These are phyloP conservation scores for Coregonus ussuriensis DNA, from an alignment of 2,797 vertebrate species.

Conservation along the genomic window DNA sequence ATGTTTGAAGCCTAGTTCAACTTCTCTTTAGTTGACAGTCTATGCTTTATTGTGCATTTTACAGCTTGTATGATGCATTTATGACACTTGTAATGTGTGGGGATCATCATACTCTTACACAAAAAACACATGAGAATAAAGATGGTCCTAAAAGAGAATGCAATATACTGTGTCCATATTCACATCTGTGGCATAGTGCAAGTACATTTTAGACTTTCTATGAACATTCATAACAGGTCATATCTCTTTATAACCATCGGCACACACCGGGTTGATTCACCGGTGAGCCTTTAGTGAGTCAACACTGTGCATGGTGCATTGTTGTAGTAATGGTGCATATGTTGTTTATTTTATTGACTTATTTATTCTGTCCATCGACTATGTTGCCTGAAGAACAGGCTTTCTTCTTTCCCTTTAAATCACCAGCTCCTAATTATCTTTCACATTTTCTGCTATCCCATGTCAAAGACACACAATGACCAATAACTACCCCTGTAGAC, in stretches of 20 bases:
- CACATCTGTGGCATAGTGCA: too few species aligned
- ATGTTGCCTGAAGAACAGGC: slow-evolving; percentile 70
- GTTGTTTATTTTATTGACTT: slow-evolving; percentile 83
- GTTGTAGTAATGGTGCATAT: slow-evolving; percentile 68
- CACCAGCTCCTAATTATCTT: slow-evolving; percentile 84
- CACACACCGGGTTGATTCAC: slow-evolving; percentile 38
- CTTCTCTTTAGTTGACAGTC: too few species aligned
- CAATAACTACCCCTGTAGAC: slow-evolving; percentile 78
- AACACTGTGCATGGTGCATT: slow-evolving; percentile 59
- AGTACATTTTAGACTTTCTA: slow-evolving; percentile 33
- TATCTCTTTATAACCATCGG: slow-evolving; percentile 54
- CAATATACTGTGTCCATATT: too few species aligned
- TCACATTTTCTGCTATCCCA: slow-evolving; percentile 80
- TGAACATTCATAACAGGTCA: slow-evolving; percentile 38
- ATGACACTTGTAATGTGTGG: too few species aligned
- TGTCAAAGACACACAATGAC: slow-evolving; percentile 81
- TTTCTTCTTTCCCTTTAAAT: slow-evolving; percentile 75
- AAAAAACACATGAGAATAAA: too few species aligned
- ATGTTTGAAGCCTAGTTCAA: too few species aligned
- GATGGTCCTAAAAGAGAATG: slow-evolving; percentile 11
- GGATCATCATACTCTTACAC: too few species aligned
- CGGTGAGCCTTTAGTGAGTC: slow-evolving; percentile 50
- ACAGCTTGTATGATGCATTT: too few species aligned
- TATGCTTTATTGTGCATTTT: too few species aligned
- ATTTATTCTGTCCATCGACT: slow-evolving; percentile 80